Base-by-base conservation (phyloP, 2,797 vertebrate species). In the Allobates femoralis region DNA sequence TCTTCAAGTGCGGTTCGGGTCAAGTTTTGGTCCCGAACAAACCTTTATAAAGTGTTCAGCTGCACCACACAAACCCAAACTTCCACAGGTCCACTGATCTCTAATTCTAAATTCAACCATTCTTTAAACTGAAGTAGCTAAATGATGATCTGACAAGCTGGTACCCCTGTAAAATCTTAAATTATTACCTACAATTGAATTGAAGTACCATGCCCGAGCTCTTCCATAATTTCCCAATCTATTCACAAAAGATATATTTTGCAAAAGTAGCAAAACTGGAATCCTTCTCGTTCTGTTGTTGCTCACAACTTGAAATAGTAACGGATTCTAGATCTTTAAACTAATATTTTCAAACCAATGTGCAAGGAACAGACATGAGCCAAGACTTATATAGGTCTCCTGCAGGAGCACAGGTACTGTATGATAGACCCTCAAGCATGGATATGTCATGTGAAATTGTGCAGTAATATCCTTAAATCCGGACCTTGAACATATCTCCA, bases 401-500 rank as follows among this genome's bases (percentile, higher is more conserved):
- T 64, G 78, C n/a, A 26, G 62, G 60, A 51, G 62, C 50, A 51
- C n/a, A 56, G 30, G 73, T 56, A 46, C 41, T 46, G 41, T 46
- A 71, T 26, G 19, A 14, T 71, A 26, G 16, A 56, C 73, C 50
- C 53, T 71, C 53, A 83, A 14, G 46, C 26, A 18, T 74, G 19
- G 34, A 28, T 74, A 26, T 11, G 21, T 75, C 50, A 34, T 46
- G 53, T 58, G 66, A 19, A 60, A 19, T 73, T 23, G 5, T 60
- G 32, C 81, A 50, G n/a, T 83, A 75, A 60, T 73, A 83, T 30
- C 32, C n/a, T 30, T 58, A 83, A 71, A 37, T 41, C 37, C 19
- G 14, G 32, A 26, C 51, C 53, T 19, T 30, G n/a, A 83, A 74
- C 53, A 56, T 55, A 18, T 56, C 32, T 73, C 41, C 21, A 60